A percentile compares a stretch with the other conserved stretches of the same genome.
Evolutionary conservation across 2,888 invertebrate species (phyloP).

Genomic region (Choristoneura rosaceana): DNA sequence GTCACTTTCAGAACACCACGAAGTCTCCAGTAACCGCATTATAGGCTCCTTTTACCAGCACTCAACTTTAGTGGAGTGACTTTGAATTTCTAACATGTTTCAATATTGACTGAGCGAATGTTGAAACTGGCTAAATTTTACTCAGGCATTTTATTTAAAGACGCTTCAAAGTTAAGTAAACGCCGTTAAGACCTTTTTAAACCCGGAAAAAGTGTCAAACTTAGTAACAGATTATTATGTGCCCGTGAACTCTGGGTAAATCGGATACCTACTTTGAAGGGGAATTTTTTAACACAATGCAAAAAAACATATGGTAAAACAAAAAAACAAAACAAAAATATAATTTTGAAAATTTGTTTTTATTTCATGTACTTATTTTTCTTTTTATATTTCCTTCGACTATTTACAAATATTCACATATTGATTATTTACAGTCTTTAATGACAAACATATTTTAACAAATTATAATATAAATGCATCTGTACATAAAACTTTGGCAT

Average conservation of each 20-base stretch:
- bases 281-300: not conserved
- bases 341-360: constrained; percentile 76
- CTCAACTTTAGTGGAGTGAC: constrained; percentile 54
- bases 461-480: constrained; percentile 73
- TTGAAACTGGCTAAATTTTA: constrained; percentile 27
- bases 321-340: constrained; percentile 80
- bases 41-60: constrained; percentile 47
- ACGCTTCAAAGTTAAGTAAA: not conserved
- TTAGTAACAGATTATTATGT: not conserved
- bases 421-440: constrained; percentile 75
- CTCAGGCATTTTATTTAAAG: constrained; percentile 2
- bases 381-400: constrained; percentile 74
- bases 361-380: constrained; percentile 73
- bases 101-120: constrained; percentile 56
- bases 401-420: constrained; percentile 69
- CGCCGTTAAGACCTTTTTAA: not conserved
- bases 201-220: not conserved
- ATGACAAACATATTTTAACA: constrained; percentile 63
- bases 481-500: constrained; percentile 84
- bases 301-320: constrained; percentile 54
- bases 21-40: constrained; percentile 31
- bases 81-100: constrained; percentile 67
- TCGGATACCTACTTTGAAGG: not conserved
- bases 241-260: not conserved
- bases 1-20: constrained; percentile 5